phyloP scores from a whole-genome alignment of 2,797 vertebrate genomes.

The Gadopsis bispinosus region DNA sequence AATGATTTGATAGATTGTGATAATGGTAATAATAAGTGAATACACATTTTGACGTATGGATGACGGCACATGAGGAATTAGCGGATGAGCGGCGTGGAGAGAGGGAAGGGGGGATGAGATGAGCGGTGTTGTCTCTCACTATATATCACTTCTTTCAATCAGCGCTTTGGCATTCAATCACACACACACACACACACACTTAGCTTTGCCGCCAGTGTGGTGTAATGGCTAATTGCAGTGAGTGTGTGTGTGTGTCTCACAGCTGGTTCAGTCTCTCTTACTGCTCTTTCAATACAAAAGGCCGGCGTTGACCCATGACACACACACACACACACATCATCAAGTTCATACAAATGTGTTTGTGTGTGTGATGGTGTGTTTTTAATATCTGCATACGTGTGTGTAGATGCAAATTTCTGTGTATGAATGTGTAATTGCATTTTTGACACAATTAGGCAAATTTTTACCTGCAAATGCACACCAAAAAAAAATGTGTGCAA shows the following conservation, averaged over 20 bases:
- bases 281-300: slow-evolving; percentile 79
- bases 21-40: slow-evolving; percentile 57
- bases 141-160: slow-evolving; percentile 74
- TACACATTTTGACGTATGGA: slow-evolving; percentile 62
- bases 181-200: slow-evolving; percentile 30
- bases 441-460: slow-evolving; percentile 41
- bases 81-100: slow-evolving; percentile 78
- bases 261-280: slow-evolving; percentile 77
- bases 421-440: slow-evolving; percentile 29
- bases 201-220: slow-evolving; percentile 40
- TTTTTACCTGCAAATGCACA: slow-evolving; percentile 43
- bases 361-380: slow-evolving; percentile 33
- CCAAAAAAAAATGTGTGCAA: slow-evolving; percentile 6
- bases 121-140: slow-evolving; percentile 60
- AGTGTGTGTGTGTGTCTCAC: slow-evolving; percentile 63
- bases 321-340: slow-evolving; percentile 58
- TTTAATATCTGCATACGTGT: slow-evolving; percentile 28
- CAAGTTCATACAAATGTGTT: slow-evolving; percentile 29
- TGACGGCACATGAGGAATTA: slow-evolving; percentile 40
- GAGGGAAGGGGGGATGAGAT: slow-evolving; percentile 33
- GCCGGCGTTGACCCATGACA: slow-evolving; percentile 70
- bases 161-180: slow-evolving; percentile 65
- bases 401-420: slow-evolving; percentile 5
- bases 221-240: slow-evolving; percentile 78
- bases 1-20: slow-evolving; percentile 55